Base-by-base conservation (phyloP, 2,888 invertebrate species). In the Aplocera efformata region DNA sequence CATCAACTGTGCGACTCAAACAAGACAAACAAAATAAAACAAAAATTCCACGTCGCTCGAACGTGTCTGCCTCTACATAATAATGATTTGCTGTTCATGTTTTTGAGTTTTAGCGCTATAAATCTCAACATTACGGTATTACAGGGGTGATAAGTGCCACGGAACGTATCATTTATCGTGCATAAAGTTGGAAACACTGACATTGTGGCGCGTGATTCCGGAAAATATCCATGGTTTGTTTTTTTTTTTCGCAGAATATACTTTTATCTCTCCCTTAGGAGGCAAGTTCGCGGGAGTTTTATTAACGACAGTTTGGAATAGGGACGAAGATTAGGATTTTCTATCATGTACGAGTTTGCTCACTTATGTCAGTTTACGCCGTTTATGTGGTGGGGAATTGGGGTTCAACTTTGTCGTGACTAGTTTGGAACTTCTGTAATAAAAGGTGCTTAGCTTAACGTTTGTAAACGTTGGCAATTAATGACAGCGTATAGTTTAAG, bases 281-380 rank as follows among this genome's bases (percentile, higher is more conserved):
- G 73, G 75, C 75, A 78, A 79, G 72, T 78, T 77, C 67, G 60
- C 60, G 55, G 58, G 74, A 77, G 72, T 80, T 81, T 72, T 79
- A 78, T 77, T 81, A 81, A 81, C 81, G 81, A 77, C 79, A 76
- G 72, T 80, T 77, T 56, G 62, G 67, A 64, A 72, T 56, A 63
- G 65, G 66, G 70, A 56, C 49, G 60, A 62, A 76, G 76, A 78
- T 77, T 75, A 77, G 66, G 62, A 55, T 62, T 60, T 71, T 67
- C 70, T 72, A 74, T 71, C 71, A 63, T 68, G 70, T 67, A 61
- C 56, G 54, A 68, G 69, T 68, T 68, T 63, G 61, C 50, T 64
- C 66, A 63, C 69, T 72, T 67, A 68, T 69, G 69, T 68, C 66
- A 66, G 58, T 63, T 53, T 54, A 50, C 47, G 46, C 39, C 41